Evolutionary conservation across 2,113 vertebrate genomes (phyloP), one percentile per base, ranked within the genome.

Genomic region (Dasyurus viverrinus): DNA sequence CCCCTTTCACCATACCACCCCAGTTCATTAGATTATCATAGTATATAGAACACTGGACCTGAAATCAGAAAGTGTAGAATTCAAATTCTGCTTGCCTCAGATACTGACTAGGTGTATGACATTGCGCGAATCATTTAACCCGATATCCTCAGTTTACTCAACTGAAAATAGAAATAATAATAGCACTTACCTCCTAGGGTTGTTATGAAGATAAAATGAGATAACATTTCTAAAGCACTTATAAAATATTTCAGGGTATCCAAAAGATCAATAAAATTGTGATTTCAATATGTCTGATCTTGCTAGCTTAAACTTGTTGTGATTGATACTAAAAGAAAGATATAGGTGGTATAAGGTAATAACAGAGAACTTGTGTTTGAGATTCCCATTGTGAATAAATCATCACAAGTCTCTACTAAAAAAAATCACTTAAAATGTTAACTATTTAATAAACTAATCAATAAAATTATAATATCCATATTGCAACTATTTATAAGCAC

Each of bases 221-320:
- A 42, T n/a, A 76, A 76, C n/a, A 42, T 84, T 22, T 84, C 16
- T 42, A 84, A 42, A 84, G 7, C n/a, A 42, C n/a, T 42, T 84
- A 84, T 22, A 84, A 42, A 52, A 52, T 52, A 52, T 48, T 48
- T 48, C 48, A 48, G 48, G 48, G 5, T 48, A 52, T 90, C 12
- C 53, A 84, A 94, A 52, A 76, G 93, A 93, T 90, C 24, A 89
- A 89, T n/a, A 91, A n/a, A 68, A 68, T 12, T 68, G 57, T 68
- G 30, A 68, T 12, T 30, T 68, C 30, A 68, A 36, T 68, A 36
- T 68, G 3, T 36, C 19, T 68, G 30, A 68, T 36, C 57, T 36
- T 68, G 27, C 11, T 68, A 68, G 57, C 27, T 30, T 60, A 27
- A 60, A 30, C 27, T 68, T 36, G 60, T 16, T 36, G 60, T 16